Base-by-base conservation (phyloP, 1,140 invertebrate species). In the Drosophila lacertosa region DNA sequence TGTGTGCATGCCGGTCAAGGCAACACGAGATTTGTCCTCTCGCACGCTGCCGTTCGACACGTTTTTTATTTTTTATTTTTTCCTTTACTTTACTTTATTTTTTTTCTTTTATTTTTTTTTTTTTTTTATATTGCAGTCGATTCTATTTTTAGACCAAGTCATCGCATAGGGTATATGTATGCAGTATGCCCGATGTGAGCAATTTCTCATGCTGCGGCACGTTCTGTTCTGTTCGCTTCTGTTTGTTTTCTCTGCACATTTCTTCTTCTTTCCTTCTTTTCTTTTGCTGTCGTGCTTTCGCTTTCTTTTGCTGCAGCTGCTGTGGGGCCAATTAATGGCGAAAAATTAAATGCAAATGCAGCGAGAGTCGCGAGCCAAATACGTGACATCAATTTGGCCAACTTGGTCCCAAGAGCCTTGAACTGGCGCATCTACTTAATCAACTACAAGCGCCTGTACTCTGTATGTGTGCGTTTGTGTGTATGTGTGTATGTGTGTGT, bases 1-100 rank as follows among this genome's bases (percentile, higher is more conserved):
- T 59, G 20, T 62, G 37, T 37, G 33, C 51, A 72, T 58, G 64
- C 81, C 80, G 81, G 80, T 84, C 80, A 86, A 84, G 81, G 81
- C 80, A 65, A 65, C 53, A 13, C 32, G 32, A 64, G 40, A 42
- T 35, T 37, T 26, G 40, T 54, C 40, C 62, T 54, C 58, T 62
- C 58, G 37, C 26, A 45, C 40, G 33, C 26, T 20, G n/a, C n/a
- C n/a, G n/a, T n/a, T n/a, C n/a, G n/a, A n/a, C n/a, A n/a, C n/a
- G n/a, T n/a, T n/a, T n/a, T n/a, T n/a, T n/a, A n/a, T n/a, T n/a
- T n/a, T n/a, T n/a, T n/a, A n/a, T n/a, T n/a, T n/a, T n/a, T n/a
- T n/a, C n/a, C n/a, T n/a, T n/a, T n/a, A n/a, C n/a, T n/a, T n/a
- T n/a, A n/a, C n/a, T n/a, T n/a, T n/a, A n/a, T n/a, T n/a, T n/a